These are phyloP conservation scores for Hylaea fasciaria DNA, from an alignment of 2,888 invertebrate genomes.

Conservation along the genomic window DNA sequence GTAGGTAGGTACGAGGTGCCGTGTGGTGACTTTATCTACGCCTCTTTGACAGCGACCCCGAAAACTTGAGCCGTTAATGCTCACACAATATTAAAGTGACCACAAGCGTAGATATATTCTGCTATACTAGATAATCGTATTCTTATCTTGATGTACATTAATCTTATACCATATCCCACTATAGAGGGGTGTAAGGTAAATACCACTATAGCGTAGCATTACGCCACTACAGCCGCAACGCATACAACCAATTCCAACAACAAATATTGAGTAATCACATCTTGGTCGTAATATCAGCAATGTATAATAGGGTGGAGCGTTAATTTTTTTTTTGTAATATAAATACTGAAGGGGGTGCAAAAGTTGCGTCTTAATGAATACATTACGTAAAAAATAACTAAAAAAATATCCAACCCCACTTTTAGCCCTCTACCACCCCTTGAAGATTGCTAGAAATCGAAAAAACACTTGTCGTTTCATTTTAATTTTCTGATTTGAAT, in stretches of 20 bases:
- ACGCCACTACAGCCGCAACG: not conserved
- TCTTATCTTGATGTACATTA: slow-evolving; percentile 3
- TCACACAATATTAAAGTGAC: slow-evolving; percentile 52
- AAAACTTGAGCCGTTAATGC: slow-evolving; percentile 64
- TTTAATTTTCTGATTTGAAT: no score
- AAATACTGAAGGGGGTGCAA: no score
- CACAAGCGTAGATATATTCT: slow-evolving; percentile 11
- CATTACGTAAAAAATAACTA: no score
- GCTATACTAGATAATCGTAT: slow-evolving; percentile 6
- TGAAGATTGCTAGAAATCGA: no score
- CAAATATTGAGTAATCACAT: not conserved
- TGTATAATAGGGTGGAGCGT: no score
- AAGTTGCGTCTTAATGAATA: no score
- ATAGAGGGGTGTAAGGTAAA: not conserved
- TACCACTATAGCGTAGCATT: not conserved
- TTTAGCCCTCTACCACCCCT: no score
- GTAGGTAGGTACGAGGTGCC: slow-evolving; percentile 69
- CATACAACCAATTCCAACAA: not conserved
- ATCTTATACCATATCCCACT: not conserved
- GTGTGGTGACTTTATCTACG: slow-evolving; percentile 74
- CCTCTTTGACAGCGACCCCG: slow-evolving; percentile 64
- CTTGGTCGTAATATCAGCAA: not conserved
- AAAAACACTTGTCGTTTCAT: no score
- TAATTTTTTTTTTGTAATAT: no score
- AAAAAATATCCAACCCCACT: no score